Percentiles rank a stretch among this genome's conserved stretches.
phyloP scores from a whole-genome alignment of 1,140 invertebrate species.

The Bombus balteatus region DNA sequence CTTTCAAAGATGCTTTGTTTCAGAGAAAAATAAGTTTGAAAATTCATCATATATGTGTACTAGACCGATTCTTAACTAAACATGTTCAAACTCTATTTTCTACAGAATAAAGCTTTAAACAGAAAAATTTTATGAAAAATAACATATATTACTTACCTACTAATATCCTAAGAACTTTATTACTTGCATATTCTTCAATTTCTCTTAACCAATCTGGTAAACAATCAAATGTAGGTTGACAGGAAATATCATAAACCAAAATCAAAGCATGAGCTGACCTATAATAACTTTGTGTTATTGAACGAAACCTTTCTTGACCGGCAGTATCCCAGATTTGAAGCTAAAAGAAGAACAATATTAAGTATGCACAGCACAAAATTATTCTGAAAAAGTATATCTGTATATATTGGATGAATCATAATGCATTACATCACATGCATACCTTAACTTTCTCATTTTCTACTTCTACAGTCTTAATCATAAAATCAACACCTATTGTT shows the following conservation, averaged over 20 bases:
- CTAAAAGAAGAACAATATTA: slow-evolving; percentile 80
- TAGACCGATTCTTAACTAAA: too few species aligned
- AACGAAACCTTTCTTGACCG: slow-evolving; percentile 98
- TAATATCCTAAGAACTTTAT: slow-evolving; percentile 95
- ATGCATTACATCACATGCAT: slow-evolving; percentile 63
- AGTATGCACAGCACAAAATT: neutral
- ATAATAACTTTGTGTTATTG: slow-evolving; percentile 99
- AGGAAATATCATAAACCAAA: slow-evolving; percentile 98
- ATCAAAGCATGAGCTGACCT: slow-evolving; percentile 98
- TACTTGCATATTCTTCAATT: slow-evolving; percentile 98
- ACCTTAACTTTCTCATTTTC: slow-evolving; percentile 99
- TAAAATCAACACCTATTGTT: slow-evolving; percentile 99
- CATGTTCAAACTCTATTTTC: too few species aligned
- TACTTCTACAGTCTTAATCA: slow-evolving; percentile 99
- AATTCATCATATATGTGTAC: too few species aligned
- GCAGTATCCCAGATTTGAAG: slow-evolving; percentile 99
- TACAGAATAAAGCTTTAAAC: too few species aligned
- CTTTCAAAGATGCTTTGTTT: too few species aligned
- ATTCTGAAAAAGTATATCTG: neutral
- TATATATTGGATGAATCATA: slow-evolving; percentile 17
- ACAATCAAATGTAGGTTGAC: slow-evolving; percentile 98
- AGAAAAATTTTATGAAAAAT: neutral
- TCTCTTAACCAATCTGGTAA: slow-evolving; percentile 97
- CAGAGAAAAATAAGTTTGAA: too few species aligned
- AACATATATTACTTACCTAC: slow-evolving; percentile 86